A percentile compares a stretch with the other conserved stretches of the same genome.
phyloP scores from a whole-genome alignment of 2,888 invertebrate species.

The Hydraecia micacea region DNA sequence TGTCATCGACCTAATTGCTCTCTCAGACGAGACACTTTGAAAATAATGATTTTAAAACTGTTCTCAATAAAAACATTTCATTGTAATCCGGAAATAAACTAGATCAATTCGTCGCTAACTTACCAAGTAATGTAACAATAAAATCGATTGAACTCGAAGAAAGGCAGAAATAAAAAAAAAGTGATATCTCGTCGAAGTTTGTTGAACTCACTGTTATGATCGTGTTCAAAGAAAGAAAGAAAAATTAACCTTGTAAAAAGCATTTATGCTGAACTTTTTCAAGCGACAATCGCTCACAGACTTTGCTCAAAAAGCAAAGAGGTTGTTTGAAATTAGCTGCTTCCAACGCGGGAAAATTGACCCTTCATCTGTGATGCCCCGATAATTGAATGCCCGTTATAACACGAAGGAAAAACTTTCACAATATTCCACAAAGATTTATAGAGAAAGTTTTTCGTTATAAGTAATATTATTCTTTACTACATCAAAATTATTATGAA shows the following conservation, averaged over 20 bases:
- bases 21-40: not conserved
- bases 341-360: slow-evolving; percentile 52
- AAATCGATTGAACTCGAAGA: slow-evolving; percentile 41
- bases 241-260: slow-evolving; percentile 10
- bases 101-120: slow-evolving; percentile 32
- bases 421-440: slow-evolving; percentile 51
- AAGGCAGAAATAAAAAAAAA: slow-evolving; percentile 39
- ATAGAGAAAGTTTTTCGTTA: slow-evolving; percentile 51
- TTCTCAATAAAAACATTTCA: slow-evolving; percentile 20
- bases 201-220: slow-evolving; percentile 38
- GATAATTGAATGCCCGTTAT: slow-evolving; percentile 55
- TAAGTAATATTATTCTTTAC: slow-evolving; percentile 7
- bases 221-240: slow-evolving; percentile 30
- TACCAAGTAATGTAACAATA: slow-evolving; percentile 34
- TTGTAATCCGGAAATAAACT: slow-evolving; percentile 30
- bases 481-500: slow-evolving; percentile 44
- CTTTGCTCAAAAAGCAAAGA: slow-evolving; percentile 31
- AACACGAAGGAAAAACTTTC: slow-evolving; percentile 28
- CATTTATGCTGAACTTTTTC: slow-evolving; percentile 27
- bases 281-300: slow-evolving; percentile 30
- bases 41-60: slow-evolving; percentile 31
- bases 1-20: slow-evolving; percentile 6
- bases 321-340: slow-evolving; percentile 46
- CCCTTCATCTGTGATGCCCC: slow-evolving; percentile 47
- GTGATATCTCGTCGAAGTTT: slow-evolving; percentile 14